A percentile compares a stretch with the other conserved stretches of the same genome.
phyloP scores from a whole-genome alignment of 2,888 invertebrate genomes.

The Cyaniris semiargus region DNA sequence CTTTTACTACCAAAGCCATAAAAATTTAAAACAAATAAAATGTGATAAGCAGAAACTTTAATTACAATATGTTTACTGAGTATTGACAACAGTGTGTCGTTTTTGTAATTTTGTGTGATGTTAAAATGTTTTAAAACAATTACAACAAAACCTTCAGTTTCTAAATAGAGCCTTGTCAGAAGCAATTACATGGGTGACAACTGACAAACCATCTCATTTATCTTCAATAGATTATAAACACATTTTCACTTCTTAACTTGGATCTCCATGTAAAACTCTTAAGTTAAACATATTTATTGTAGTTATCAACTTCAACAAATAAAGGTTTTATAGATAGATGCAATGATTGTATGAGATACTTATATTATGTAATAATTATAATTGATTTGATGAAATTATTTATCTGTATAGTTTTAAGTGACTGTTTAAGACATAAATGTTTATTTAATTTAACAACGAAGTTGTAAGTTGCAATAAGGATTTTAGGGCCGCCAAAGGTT shows the following conservation, averaged over 20 bases:
- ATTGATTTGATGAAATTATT: conserved; percentile 6
- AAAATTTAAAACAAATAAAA: conserved; percentile 5
- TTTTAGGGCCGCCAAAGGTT: not conserved
- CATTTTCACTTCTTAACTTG: not conserved
- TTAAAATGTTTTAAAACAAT: not conserved
- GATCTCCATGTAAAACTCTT: not conserved
- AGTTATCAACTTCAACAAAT: not conserved
- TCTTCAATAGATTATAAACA: not conserved
- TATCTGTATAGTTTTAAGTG: not conserved
- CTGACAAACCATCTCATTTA: conserved; percentile 8
- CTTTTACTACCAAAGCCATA: not conserved
- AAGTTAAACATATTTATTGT: not conserved
- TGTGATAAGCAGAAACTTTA: not conserved
- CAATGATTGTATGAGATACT: not conserved
- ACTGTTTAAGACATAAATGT: not conserved
- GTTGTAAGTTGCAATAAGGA: not conserved
- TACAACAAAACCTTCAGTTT: not conserved
- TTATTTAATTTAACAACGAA: not conserved
- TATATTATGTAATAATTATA: not conserved
- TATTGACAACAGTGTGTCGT: not conserved
- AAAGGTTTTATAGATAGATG: not conserved
- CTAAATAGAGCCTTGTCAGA: not conserved
- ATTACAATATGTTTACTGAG: not conserved
- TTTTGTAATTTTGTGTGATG: not conserved
- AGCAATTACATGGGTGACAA: not conserved